Conservation (phyloP, 2,888 invertebrate genomes). For the Nudaria mundana region DNA sequence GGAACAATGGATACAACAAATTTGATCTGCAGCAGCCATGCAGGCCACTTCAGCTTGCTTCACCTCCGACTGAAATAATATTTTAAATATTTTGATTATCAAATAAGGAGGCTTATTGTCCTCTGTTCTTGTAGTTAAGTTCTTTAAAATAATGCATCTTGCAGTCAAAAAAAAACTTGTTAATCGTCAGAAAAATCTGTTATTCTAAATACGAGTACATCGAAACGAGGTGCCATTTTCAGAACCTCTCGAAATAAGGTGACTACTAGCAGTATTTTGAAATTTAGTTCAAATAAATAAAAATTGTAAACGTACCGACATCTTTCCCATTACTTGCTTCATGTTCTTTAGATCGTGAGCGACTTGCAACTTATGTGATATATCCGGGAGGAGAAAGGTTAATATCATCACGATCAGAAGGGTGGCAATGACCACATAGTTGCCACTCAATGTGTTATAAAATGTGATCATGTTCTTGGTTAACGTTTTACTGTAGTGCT, state of each 20-base stretch:
- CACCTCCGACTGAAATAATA: constrained; percentile 48
- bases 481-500: constrained; percentile 15
- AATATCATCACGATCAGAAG: constrained; percentile 47
- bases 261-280: too few species aligned
- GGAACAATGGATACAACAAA: constrained; percentile 42
- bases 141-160: not conserved
- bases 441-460: constrained; percentile 34
- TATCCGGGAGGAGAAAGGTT: constrained; percentile 51
- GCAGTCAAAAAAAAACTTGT: not conserved
- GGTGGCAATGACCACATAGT: constrained; percentile 42
- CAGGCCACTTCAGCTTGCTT: constrained; percentile 57
- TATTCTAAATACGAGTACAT: too few species aligned
- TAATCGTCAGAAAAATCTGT: too few species aligned
- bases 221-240: too few species aligned
- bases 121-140: not conserved
- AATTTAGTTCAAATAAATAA: not conserved
- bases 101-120: too few species aligned
- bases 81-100: not conserved
- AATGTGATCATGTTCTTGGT: constrained; percentile 28
- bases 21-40: constrained; percentile 48
- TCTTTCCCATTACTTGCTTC: constrained; percentile 47
- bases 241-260: too few species aligned
- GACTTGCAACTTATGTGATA: constrained; percentile 49
- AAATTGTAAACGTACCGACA: constrained; percentile 44
- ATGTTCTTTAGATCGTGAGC: constrained; percentile 50